Base-by-base conservation (phyloP, 2,113 vertebrate species). In the Rhabdornis inornatus region DNA sequence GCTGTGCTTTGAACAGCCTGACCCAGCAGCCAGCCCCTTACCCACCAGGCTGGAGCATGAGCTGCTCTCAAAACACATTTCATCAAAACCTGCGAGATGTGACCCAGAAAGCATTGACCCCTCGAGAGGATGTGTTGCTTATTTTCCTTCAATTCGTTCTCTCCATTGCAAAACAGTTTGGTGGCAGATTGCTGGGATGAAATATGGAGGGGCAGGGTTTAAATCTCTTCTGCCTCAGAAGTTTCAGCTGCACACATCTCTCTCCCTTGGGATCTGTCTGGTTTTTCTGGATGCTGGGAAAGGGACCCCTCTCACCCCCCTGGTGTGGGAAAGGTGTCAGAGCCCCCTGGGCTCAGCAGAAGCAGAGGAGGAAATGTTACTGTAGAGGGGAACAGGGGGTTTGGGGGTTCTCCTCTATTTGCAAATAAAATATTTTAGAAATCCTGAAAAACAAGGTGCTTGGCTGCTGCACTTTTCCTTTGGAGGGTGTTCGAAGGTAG, bases 361-460 rank as follows among this genome's bases (percentile, higher is more conserved):
- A 16, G 28, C 15, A 10, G 2, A 7, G 53, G 25, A 44, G 37
- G 60, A 18, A 24, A 31, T 18, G 28, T 9, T 8, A 0, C n/a
- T 72, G 44, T 5, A 2, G 1, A 0, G 2, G 69, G 59, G 50
- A 30, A 2, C 5, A 7, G 40, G 90, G 60, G 23, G 2, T 6
- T 10, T 5, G 35, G 39, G 56, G 11, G 0, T 7, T 53, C 10
- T 27, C 37, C 4, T 28, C 59, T 13, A 6, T 50, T 40, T 7
- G 4, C 2, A 7, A 4, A 2, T 9, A 1, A 31, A 27, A 33
- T 10, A 1, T 2, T 2, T 7, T 6, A 50, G 10, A 9, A 10
- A 0, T 5, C 27, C 27, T 15, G 9, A 28, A 28, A 16, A 52
- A 30, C 11, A 13, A 21, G 6, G 13, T 1, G 5, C 15, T 19